phyloP scores from a whole-genome alignment of 2,797 vertebrate genomes.

The Gallinago nigripennis region DNA sequence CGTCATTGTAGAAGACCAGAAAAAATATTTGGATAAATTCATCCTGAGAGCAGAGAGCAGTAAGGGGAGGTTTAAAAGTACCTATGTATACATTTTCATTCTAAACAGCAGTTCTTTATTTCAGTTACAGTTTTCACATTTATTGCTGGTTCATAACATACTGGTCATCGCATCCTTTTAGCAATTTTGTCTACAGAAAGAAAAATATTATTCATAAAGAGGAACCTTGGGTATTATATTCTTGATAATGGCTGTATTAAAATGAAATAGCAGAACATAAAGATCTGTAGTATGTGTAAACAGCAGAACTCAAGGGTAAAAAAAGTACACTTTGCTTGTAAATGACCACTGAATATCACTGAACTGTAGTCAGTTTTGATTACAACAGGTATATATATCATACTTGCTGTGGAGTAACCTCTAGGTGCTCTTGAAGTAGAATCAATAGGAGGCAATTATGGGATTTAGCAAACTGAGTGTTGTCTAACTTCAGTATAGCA shows the following conservation, averaged over 20 bases:
- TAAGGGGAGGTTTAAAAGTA: background rate
- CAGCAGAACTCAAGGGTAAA: background rate
- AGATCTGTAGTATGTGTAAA: background rate
- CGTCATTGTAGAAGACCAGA: background rate
- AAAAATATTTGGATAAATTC: background rate
- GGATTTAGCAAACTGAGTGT: constrained; percentile 10
- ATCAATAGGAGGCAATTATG: background rate
- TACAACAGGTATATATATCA: background rate
- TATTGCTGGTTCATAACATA: background rate
- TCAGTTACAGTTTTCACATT: background rate
- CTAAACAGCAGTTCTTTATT: background rate
- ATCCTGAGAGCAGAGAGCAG: background rate
- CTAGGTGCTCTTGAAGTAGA: background rate
- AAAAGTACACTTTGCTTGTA: background rate
- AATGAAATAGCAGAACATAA: constrained; percentile 1
- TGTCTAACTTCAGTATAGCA: constrained; percentile 16
- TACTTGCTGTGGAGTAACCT: background rate
- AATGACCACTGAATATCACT: constrained; percentile 4
- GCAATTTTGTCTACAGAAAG: background rate
- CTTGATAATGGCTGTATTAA: background rate
- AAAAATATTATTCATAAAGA: background rate
- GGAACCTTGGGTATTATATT: background rate
- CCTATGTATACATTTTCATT: background rate
- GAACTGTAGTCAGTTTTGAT: constrained; percentile 8
- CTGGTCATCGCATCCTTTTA: background rate